Conservation (phyloP, 1,140 invertebrate species). For the Megalopta genalis region DNA sequence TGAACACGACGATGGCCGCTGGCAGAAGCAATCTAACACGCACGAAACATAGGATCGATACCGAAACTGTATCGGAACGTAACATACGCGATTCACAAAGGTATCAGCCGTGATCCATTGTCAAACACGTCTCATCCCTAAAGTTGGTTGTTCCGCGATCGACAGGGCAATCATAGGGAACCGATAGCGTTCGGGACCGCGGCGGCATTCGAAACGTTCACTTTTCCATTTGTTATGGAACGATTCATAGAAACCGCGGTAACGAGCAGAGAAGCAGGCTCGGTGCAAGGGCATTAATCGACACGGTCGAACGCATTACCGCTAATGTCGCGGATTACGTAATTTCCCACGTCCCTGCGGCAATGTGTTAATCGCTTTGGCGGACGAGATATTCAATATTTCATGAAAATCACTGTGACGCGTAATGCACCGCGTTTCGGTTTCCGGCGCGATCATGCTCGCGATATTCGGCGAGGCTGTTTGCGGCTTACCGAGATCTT, state of each 20-base stretch:
- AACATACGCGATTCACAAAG: too few relatives aligned
- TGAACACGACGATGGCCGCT: too few relatives aligned
- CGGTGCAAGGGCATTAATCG: slow-evolving; percentile 25
- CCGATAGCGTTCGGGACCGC: too few relatives aligned
- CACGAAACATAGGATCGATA: too few relatives aligned
- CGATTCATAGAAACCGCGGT: neutral
- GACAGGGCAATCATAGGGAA: too few relatives aligned
- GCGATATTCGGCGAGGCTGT: neutral
- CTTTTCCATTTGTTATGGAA: neutral
- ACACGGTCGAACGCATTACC: slow-evolving; percentile 38
- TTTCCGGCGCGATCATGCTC: neutral
- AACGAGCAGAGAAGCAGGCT: slow-evolving; percentile 10
- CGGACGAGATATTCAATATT: slow-evolving; percentile 34
- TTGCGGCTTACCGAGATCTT: slow-evolving; percentile 10
- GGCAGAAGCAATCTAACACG: too few relatives aligned
- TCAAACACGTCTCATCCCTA: too few relatives aligned
- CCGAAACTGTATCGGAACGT: too few relatives aligned
- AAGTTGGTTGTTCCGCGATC: too few relatives aligned
- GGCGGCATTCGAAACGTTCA: neutral
- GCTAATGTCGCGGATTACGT: slow-evolving; percentile 37
- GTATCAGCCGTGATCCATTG: too few relatives aligned
- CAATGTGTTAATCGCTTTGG: slow-evolving; percentile 22
- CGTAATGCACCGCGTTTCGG: neutral
- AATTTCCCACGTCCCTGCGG: slow-evolving; percentile 24
- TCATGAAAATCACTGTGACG: slow-evolving; percentile 30